Evolutionary conservation across 1,140 invertebrate genomes (phyloP), one percentile per base, ranked within the genome.

Genomic region (Zaprionus capensis): DNA sequence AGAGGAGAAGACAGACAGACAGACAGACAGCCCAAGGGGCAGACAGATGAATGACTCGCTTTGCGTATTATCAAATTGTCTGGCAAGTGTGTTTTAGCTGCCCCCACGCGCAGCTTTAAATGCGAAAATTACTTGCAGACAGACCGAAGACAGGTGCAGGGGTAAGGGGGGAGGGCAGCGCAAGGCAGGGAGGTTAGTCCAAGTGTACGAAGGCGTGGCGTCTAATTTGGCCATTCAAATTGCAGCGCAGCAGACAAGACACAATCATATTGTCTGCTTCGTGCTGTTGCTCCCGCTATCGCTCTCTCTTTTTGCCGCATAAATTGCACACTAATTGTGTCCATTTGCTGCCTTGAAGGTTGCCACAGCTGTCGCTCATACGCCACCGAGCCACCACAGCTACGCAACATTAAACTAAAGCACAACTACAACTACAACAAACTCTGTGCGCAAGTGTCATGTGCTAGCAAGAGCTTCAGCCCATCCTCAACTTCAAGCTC

Each of bases 271-370:
- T 26, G 61, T 78, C 73, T 68, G 71, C 68, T 34, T 34, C 31
- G 9, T 63, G 46, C 56, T 41, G 56, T 61, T 63, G 79, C 75
- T 67, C 80, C 68, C 72, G 41, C 76, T 53, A 7, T 31, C 31
- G 2, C 31, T 11, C 9, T 34, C 9, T 34, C 31, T 34, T 9
- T 34, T 11, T 82, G 57, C 61, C 77, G 78, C 85, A 88, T 88
- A 88, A 88, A 88, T 84, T 88, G 81, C 84, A 84, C 85, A 88
- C 84, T 88, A 88, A 88, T 88, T 88, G 84, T 76, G 84, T 84
- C 81, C 81, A 84, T 90, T 90, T 57, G 61, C 17, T 57, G 61
- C 17, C 63, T 77, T 51, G 64, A 64, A 51, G 70, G 56, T 73
- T 41, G 24, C 58, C 72, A 46, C 71, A 65, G 67, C 53, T 65